Conservation (phyloP, 37 sponge, comb jelly and placozoan species). For the Agelas oroides region DNA sequence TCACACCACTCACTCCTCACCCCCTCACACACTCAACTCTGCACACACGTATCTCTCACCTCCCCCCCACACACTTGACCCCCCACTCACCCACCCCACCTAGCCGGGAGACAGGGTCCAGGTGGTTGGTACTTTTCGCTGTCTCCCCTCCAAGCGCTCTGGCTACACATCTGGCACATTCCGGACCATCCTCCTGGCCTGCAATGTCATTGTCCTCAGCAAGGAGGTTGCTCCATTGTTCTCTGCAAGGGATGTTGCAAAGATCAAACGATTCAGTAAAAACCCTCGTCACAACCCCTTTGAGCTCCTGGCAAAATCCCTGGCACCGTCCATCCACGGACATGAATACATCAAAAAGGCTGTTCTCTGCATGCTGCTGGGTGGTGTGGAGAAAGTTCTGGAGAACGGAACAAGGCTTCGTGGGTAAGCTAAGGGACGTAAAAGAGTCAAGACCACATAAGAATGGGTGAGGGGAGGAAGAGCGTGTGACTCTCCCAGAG, state of each 20-base stretch:
- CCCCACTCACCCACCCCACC: not conserved
- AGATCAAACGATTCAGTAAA: slow-evolving; percentile 82
- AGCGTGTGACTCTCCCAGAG: too few relatives aligned
- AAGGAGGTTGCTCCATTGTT: slow-evolving; percentile 87
- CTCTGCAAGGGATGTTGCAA: slow-evolving; percentile 78
- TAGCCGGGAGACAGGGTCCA: slow-evolving; percentile 94
- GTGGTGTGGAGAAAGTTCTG: slow-evolving; percentile 97
- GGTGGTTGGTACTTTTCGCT: slow-evolving; percentile 90
- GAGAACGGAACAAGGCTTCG: slow-evolving; percentile 93
- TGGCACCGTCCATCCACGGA: slow-evolving; percentile 98
- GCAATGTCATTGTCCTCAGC: slow-evolving; percentile 77
- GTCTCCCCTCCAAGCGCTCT: slow-evolving; percentile 87
- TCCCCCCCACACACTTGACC: not conserved
- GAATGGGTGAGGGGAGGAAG: too few relatives aligned
- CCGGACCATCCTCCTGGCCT: slow-evolving; percentile 88
- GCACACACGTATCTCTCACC: slow-evolving; percentile 6
- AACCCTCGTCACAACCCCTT: slow-evolving; percentile 71
- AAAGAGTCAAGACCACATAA: too few relatives aligned
- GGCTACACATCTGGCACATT: slow-evolving; percentile 95
- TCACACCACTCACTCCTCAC: too few relatives aligned
- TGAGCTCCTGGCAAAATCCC: slow-evolving; percentile 90
- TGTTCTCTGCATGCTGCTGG: slow-evolving; percentile 92
- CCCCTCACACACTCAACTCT: too few relatives aligned
- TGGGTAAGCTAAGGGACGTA: slow-evolving; percentile 83
- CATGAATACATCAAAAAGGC: slow-evolving; percentile 95